Evolutionary conservation across 2,888 invertebrate genomes (phyloP).

Genomic region (Tetranychus piercei): DNA sequence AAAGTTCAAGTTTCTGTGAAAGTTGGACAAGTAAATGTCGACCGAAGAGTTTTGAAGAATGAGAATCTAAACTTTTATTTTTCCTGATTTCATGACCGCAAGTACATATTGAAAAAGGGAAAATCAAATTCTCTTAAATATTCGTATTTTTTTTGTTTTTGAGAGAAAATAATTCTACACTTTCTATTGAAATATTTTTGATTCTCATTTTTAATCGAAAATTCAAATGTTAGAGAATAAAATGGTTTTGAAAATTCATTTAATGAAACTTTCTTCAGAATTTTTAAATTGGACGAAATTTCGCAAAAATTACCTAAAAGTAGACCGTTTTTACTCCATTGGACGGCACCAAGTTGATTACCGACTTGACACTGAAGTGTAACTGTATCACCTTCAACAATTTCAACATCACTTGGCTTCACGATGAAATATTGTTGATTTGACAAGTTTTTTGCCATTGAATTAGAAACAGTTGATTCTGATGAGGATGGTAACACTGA

Average conservation of each 20-base stretch:
- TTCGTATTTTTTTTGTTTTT: too few relatives aligned
- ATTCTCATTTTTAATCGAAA: too few relatives aligned
- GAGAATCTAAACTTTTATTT: too few relatives aligned
- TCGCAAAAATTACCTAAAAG: constrained; percentile 23
- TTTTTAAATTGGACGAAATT: not conserved
- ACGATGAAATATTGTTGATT: constrained; percentile 24
- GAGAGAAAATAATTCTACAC: too few relatives aligned
- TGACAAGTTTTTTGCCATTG: constrained; percentile 6
- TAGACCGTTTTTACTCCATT: constrained; percentile 27
- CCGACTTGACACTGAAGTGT: constrained; percentile 27
- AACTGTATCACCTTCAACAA: constrained; percentile 24
- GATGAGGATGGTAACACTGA: too few relatives aligned
- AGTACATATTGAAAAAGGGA: too few relatives aligned
- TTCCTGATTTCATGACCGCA: too few relatives aligned
- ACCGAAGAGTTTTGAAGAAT: not conserved
- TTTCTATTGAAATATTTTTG: too few relatives aligned
- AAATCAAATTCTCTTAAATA: too few relatives aligned
- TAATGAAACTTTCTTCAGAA: not conserved
- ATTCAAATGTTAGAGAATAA: too few relatives aligned
- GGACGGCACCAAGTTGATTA: constrained; percentile 23
- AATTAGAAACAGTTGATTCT: too few relatives aligned
- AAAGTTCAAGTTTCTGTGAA: not conserved
- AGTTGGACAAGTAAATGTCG: not conserved
- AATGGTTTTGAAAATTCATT: not conserved
- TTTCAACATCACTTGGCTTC: constrained; percentile 26